Conservation (phyloP, 2,113 vertebrate genomes). For the Danionella cerebrum region DNA sequence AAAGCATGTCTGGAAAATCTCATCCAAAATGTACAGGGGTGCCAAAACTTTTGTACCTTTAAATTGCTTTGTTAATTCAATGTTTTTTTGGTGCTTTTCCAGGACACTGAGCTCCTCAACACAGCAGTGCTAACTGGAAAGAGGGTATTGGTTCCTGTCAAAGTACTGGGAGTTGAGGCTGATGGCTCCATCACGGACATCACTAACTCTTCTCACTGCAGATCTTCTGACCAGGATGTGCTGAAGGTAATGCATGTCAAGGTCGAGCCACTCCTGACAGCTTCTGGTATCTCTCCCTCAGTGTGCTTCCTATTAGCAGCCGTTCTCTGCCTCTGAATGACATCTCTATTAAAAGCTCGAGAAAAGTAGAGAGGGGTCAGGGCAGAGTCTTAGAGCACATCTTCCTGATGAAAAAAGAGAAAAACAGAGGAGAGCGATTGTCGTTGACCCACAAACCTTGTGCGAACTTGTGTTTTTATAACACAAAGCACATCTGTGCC, state of each 20-base stretch:
- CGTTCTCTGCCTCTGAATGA: conserved; percentile 7
- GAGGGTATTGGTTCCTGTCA: conserved; percentile 73
- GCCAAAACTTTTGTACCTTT: too few relatives aligned
- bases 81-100: background rate
- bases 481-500: conserved; percentile 8
- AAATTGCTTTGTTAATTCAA: background rate
- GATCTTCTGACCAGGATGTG: conserved; percentile 73
- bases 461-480: background rate
- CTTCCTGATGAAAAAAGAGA: conserved; percentile 2
- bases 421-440: background rate
- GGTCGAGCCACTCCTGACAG: background rate
- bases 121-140: conserved; percentile 83
- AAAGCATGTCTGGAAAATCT: too few relatives aligned
- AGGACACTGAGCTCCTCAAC: conserved; percentile 84
- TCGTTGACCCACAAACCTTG: background rate
- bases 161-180: conserved; percentile 78
- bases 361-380: conserved; percentile 1
- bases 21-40: too few relatives aligned
- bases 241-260: conserved; percentile 68
- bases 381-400: background rate
- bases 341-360: conserved; percentile 30
- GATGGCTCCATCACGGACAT: conserved; percentile 74
- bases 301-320: conserved; percentile 10
- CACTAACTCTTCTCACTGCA: conserved; percentile 77
- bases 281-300: conserved; percentile 15